phyloP scores from a whole-genome alignment of 1,140 invertebrate species.

The Psix sp. region DNA sequence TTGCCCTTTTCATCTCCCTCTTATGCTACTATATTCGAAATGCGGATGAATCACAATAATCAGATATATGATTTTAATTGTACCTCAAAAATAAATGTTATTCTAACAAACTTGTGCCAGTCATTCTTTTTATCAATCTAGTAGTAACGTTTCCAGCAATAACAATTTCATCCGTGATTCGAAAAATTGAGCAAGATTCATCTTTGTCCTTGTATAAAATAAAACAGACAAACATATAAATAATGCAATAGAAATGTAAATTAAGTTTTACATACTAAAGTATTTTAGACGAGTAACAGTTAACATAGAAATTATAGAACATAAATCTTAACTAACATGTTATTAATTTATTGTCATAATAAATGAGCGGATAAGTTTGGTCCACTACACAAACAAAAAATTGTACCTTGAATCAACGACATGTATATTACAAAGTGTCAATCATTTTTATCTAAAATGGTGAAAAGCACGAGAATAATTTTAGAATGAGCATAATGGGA shows the following conservation, averaged over 20 bases:
- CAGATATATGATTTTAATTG: conserved; percentile 27
- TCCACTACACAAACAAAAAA: too few species aligned
- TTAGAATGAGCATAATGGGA: too few species aligned
- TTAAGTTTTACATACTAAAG: too few species aligned
- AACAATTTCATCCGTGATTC: too few species aligned
- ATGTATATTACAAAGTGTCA: conserved; percentile 18
- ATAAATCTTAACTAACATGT: conserved; percentile 37
- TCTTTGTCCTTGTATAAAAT: too few species aligned
- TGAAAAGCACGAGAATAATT: conserved; percentile 68
- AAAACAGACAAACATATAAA: too few species aligned
- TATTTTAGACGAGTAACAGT: too few species aligned
- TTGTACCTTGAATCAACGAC: conserved; percentile 29
- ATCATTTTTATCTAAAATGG: conserved; percentile 45
- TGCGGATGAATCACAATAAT: conserved; percentile 17
- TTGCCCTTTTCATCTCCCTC: conserved; percentile 19
- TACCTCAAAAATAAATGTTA: conserved; percentile 38
- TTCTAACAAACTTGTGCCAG: conserved; percentile 11
- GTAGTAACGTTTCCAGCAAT: too few species aligned
- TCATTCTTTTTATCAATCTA: conserved; percentile 4
- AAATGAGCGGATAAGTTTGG: conserved; percentile 8
- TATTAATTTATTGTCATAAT: conserved; percentile 19
- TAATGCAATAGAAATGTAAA: too few species aligned
- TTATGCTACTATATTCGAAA: conserved; percentile 27
- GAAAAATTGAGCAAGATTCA: too few species aligned
- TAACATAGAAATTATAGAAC: background rate